Evolutionary conservation across 2,797 vertebrate species (phyloP).

Genomic region (Rhynchotus rufescens): DNA sequence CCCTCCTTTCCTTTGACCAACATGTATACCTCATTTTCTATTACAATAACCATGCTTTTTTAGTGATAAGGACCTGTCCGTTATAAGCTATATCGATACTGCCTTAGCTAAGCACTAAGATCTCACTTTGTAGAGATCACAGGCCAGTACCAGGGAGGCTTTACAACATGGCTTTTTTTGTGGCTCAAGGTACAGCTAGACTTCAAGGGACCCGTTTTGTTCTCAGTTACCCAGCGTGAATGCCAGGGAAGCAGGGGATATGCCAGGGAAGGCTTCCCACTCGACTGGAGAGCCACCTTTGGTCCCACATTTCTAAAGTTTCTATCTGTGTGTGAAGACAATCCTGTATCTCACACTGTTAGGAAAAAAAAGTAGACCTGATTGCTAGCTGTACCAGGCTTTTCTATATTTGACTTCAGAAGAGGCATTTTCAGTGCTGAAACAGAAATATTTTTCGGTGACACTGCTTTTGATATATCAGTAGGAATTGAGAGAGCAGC

Average conservation of each 20-base stretch:
- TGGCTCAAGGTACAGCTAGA: background rate
- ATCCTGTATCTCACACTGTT: background rate
- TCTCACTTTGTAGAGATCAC: background rate
- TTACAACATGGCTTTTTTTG: background rate
- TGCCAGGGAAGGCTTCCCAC: background rate
- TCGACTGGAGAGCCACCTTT: background rate
- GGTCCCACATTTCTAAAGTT: background rate
- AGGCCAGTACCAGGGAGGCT: background rate
- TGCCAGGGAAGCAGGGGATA: rapidly evolving
- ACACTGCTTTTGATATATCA: background rate
- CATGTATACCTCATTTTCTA: background rate
- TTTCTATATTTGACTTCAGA: background rate
- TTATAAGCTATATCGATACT: background rate
- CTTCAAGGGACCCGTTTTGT: background rate
- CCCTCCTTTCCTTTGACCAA: background rate
- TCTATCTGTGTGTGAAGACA: background rate
- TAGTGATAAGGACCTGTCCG: background rate
- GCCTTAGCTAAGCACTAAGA: background rate
- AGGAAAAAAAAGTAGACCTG: background rate
- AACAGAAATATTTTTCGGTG: background rate
- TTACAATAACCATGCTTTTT: background rate
- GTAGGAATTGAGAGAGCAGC: background rate
- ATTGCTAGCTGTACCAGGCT: background rate
- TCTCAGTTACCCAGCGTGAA: background rate
- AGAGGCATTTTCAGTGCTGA: background rate